Evolutionary conservation across 2,113 vertebrate genomes (phyloP).

Genomic region (Ciconia maguari): DNA sequence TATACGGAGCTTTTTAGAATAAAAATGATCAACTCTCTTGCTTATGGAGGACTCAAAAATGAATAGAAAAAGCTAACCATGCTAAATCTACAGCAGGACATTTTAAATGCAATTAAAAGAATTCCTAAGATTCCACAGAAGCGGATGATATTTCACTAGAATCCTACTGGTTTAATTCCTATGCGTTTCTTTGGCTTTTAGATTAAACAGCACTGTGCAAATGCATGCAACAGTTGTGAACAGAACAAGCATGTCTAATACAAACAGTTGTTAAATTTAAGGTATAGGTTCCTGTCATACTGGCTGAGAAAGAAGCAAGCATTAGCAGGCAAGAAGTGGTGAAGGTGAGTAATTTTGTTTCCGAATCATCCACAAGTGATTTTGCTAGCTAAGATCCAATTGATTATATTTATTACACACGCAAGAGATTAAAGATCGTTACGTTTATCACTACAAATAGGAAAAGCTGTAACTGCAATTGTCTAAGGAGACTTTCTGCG

Average conservation of each 20-base stretch:
- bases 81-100: not conserved
- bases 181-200: not conserved
- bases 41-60: not conserved
- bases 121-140: not conserved
- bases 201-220: not conserved
- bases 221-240: accelerated
- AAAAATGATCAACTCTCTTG: not conserved
- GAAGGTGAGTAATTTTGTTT: not conserved
- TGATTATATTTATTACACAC: not conserved
- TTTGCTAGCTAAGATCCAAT: not conserved
- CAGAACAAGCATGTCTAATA: not conserved
- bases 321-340: not conserved
- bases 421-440: not conserved
- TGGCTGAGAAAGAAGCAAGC: not conserved
- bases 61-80: not conserved
- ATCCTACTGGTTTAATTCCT: not conserved
- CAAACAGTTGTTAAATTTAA: not conserved
- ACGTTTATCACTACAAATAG: accelerated
- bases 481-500: accelerated
- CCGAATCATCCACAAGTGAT: not conserved
- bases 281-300: not conserved
- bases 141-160: not conserved
- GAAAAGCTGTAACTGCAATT: not conserved
- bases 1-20: not conserved
- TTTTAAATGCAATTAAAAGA: not conserved